phyloP scores from a whole-genome alignment of 2,797 vertebrate species.

The Graptemys geographica region DNA sequence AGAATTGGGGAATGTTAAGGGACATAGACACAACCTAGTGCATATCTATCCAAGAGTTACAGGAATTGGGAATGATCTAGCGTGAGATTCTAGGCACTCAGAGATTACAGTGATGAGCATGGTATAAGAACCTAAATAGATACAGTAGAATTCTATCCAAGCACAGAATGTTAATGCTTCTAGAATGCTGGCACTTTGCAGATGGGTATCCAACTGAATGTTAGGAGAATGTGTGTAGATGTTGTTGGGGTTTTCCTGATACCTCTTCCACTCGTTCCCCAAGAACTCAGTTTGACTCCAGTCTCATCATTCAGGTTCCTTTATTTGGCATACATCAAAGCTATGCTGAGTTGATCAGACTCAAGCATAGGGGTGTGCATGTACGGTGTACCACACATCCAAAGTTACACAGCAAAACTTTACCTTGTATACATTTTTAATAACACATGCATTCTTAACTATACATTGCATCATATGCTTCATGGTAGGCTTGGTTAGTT shows the following conservation, averaged over 20 bases:
- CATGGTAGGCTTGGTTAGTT: no score
- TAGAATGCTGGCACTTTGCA: background rate
- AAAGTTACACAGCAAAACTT: no score
- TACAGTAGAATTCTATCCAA: background rate
- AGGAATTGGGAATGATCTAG: background rate
- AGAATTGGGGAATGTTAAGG: background rate
- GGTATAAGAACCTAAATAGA: background rate
- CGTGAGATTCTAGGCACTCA: background rate
- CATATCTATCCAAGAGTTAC: background rate
- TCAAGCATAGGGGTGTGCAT: no score
- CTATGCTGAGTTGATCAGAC: no score
- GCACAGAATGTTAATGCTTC: background rate
- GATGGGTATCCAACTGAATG: background rate
- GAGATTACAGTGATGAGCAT: background rate
- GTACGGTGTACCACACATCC: no score
- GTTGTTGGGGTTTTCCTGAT: background rate
- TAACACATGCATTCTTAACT: no score
- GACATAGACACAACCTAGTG: background rate
- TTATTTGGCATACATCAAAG: no score
- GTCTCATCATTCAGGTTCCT: no score
- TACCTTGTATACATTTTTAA: no score
- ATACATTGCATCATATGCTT: no score
- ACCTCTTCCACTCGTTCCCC: background rate
- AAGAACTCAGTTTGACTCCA: background rate
- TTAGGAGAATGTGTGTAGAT: background rate